Percentiles rank a stretch among this genome's conserved stretches.
Evolutionary conservation across 2,797 vertebrate genomes (phyloP).

Genomic region (Pipistrellus kuhlii): DNA sequence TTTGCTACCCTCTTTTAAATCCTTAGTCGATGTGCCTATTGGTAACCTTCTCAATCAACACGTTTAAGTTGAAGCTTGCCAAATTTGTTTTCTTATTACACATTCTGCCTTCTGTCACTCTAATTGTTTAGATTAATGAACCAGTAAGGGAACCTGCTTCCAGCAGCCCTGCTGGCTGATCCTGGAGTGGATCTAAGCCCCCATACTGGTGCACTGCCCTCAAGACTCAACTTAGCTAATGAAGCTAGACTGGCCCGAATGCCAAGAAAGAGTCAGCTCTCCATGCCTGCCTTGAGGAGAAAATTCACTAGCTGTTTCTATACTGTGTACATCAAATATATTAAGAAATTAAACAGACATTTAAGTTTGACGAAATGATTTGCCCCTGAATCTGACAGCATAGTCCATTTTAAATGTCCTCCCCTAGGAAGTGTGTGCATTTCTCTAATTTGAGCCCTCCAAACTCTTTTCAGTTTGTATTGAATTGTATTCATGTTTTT

Average conservation of each 20-base stretch:
- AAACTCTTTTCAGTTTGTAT: background rate
- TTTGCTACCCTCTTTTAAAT: background rate
- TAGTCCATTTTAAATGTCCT: background rate
- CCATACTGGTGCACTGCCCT: background rate
- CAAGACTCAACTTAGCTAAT: background rate
- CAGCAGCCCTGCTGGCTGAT: background rate
- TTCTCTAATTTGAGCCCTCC: background rate
- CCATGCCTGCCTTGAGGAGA: background rate
- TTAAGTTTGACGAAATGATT: background rate
- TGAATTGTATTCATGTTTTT: background rate
- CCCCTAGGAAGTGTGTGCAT: background rate
- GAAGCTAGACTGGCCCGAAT: background rate
- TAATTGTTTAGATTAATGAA: background rate
- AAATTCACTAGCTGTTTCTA: background rate
- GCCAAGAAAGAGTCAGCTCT: background rate
- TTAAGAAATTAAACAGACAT: constrained; percentile 3
- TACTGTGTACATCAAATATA: background rate
- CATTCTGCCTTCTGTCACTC: background rate
- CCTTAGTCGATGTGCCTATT: background rate
- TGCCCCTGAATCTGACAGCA: background rate
- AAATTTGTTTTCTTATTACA: background rate
- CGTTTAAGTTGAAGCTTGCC: background rate
- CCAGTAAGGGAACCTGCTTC: background rate
- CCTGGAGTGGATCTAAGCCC: background rate
- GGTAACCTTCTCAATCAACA: background rate